phyloP scores from a whole-genome alignment of 2,113 vertebrate species.

The Melanocharis versteri region DNA sequence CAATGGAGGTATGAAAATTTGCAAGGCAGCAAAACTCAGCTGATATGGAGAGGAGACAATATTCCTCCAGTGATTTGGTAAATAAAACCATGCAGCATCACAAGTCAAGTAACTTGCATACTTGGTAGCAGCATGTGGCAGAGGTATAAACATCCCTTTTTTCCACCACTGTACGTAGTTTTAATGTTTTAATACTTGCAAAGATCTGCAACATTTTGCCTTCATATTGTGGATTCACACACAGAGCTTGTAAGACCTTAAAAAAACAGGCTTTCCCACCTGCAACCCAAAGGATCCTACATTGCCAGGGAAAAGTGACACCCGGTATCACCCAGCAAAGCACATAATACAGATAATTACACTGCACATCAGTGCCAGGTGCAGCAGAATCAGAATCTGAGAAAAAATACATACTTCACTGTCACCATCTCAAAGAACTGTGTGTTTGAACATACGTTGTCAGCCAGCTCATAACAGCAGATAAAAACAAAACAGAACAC shows the following conservation, averaged over 20 bases:
- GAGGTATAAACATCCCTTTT: background rate
- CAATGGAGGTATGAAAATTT: background rate
- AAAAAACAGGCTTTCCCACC: slow-evolving; percentile 29
- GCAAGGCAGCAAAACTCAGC: background rate
- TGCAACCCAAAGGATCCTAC: background rate
- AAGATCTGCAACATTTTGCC: background rate
- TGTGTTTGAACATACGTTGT: background rate
- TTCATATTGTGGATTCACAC: background rate
- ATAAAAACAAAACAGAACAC: background rate
- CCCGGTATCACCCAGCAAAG: background rate
- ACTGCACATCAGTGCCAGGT: background rate
- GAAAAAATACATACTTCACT: background rate
- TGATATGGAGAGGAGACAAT: background rate
- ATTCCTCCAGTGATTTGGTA: background rate
- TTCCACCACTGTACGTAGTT: background rate
- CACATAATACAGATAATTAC: background rate
- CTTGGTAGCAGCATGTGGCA: background rate
- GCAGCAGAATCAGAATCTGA: background rate
- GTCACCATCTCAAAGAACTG: background rate
- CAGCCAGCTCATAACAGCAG: background rate
- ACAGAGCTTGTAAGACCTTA: background rate
- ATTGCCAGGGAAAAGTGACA: background rate
- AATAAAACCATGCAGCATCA: background rate
- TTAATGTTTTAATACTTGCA: background rate
- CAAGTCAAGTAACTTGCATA: background rate